phyloP scores from a whole-genome alignment of 2,888 invertebrate genomes.

The Lymantria monacha region DNA sequence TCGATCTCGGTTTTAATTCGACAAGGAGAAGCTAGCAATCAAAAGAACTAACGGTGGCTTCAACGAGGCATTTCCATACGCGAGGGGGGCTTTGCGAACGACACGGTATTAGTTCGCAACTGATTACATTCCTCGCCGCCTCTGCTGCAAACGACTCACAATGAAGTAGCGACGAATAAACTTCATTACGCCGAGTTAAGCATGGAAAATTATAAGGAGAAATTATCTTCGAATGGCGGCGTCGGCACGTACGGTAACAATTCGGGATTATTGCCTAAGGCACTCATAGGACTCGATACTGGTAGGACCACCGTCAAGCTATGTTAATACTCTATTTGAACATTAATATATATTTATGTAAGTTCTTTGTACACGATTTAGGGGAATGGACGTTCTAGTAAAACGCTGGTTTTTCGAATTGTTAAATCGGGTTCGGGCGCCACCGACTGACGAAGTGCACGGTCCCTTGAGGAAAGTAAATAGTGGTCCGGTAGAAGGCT shows the following conservation, averaged over 20 bases:
- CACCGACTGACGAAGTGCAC: constrained; percentile 55
- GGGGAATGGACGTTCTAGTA: background rate
- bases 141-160: constrained; percentile 71
- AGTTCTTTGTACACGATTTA: constrained; percentile 45
- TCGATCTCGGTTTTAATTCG: constrained; percentile 76
- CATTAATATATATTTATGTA: constrained; percentile 21
- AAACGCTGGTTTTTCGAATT: constrained; percentile 46
- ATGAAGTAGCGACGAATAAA: constrained; percentile 80
- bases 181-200: constrained; percentile 79
- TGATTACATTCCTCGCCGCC: constrained; percentile 78
- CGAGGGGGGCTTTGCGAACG: constrained; percentile 69
- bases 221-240: constrained; percentile 74
- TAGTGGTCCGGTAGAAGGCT: constrained; percentile 68
- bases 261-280: constrained; percentile 64
- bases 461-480: constrained; percentile 71
- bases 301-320: background rate
- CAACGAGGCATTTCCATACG: constrained; percentile 79
- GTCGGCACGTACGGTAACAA: constrained; percentile 66
- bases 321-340: too few species aligned
- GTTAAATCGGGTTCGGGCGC: constrained; percentile 56
- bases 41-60: constrained; percentile 77
- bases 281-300: constrained; percentile 57
- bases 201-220: constrained; percentile 79
- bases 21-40: constrained; percentile 74
- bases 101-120: constrained; percentile 79